phyloP scores from a whole-genome alignment of 2,888 invertebrate species.

The Melolontha melolontha region DNA sequence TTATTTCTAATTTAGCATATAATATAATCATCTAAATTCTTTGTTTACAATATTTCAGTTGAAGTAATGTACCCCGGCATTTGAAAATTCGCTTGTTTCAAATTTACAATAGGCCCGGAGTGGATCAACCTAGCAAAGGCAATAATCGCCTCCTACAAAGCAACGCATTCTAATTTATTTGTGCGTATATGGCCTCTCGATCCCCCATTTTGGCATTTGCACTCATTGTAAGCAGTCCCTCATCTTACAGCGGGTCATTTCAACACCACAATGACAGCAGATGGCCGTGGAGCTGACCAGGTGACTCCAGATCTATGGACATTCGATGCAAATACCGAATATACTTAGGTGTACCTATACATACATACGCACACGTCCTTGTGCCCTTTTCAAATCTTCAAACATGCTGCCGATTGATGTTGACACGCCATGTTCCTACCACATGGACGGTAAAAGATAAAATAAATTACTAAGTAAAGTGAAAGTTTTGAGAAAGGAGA shows the following conservation, averaged over 20 bases:
- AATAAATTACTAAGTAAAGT: conserved; percentile 9
- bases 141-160: conserved; percentile 38
- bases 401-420: conserved; percentile 19
- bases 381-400: conserved; percentile 31
- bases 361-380: conserved; percentile 5
- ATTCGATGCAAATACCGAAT: conserved; percentile 54
- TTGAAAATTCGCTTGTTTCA: background rate
- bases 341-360: background rate
- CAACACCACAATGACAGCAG: conserved; percentile 64
- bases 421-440: conserved; percentile 23
- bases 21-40: too few species aligned
- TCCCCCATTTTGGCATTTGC: conserved; percentile 53
- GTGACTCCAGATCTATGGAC: conserved; percentile 54
- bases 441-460: conserved; percentile 29
- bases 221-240: conserved; percentile 40
- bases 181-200: conserved; percentile 43
- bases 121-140: conserved; percentile 18
- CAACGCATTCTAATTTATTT: conserved; percentile 38
- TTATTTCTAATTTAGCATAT: too few species aligned
- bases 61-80: background rate
- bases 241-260: conserved; percentile 58
- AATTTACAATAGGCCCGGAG: conserved; percentile 5
- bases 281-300: conserved; percentile 61
- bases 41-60: too few species aligned
- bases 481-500: conserved; percentile 21